phyloP scores from a whole-genome alignment of 2,888 invertebrate species.

The Dynastes grantii region DNA sequence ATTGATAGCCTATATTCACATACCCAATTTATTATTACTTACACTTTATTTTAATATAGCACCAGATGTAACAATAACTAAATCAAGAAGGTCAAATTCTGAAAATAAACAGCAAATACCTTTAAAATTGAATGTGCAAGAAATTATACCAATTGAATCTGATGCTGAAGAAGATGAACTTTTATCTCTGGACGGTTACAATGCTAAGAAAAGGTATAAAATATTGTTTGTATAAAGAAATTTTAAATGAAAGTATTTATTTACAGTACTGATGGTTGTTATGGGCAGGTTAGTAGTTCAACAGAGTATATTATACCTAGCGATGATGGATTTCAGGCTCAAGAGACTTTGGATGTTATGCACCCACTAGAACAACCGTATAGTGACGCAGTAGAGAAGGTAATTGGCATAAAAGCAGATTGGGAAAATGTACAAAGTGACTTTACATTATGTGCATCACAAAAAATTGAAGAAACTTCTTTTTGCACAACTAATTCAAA shows the following conservation, averaged over 20 bases:
- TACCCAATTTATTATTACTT: not conserved
- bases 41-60: not conserved
- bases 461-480: no score
- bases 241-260: not conserved
- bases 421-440: no score
- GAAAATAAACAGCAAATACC: slow-evolving; percentile 55
- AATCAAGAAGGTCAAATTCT: slow-evolving; percentile 24
- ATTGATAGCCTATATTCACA: no score
- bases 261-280: slow-evolving; percentile 61
- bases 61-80: not conserved
- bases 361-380: slow-evolving; percentile 68
- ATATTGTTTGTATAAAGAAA: slow-evolving; percentile 38
- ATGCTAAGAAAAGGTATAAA: slow-evolving; percentile 41
- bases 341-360: slow-evolving; percentile 63
- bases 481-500: no score
- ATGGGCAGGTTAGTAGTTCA: slow-evolving; percentile 68
- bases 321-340: slow-evolving; percentile 56
- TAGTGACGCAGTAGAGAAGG: slow-evolving; percentile 69
- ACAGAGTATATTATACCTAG: slow-evolving; percentile 64
- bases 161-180: slow-evolving; percentile 61
- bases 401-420: slow-evolving; percentile 54
- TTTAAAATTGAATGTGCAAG: slow-evolving; percentile 53
- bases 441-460: no score
- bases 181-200: slow-evolving; percentile 58
- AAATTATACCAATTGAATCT: slow-evolving; percentile 63